These are phyloP conservation scores for Salvelinus namaycush DNA, from an alignment of 2,113 vertebrate genomes.

Conservation along the genomic window DNA sequence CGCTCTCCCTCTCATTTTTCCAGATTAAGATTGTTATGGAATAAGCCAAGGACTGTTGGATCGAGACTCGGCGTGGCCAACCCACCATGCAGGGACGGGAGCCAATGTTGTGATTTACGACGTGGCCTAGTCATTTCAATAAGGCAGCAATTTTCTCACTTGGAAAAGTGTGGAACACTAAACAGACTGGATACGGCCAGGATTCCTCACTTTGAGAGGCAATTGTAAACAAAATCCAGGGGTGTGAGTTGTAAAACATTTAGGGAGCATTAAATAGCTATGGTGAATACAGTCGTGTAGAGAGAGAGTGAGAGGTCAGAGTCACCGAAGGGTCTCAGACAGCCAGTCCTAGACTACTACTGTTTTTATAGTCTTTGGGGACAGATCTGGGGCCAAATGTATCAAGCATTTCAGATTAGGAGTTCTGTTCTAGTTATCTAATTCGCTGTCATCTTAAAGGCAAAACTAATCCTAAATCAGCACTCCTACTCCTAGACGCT, in stretches of 20 bases:
- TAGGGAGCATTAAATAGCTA: conserved; percentile 37
- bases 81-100: neutral
- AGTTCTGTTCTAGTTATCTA: no score
- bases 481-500: no score
- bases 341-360: conserved; percentile 14
- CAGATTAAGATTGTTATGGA: conserved; percentile 67
- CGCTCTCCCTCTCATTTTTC: conserved; percentile 56
- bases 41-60: conserved; percentile 48
- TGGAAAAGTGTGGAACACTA: conserved; percentile 22
- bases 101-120: conserved; percentile 43
- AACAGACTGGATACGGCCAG: conserved; percentile 28
- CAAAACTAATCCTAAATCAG: no score
- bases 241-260: conserved; percentile 42
- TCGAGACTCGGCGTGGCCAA: conserved; percentile 32
- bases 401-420: no score
- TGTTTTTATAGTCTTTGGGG: neutral
- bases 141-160: conserved; percentile 28
- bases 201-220: neutral
- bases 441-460: no score
- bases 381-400: neutral
- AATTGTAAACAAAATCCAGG: conserved; percentile 57
- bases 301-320: conserved; percentile 14
- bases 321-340: conserved; percentile 38
- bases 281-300: conserved; percentile 28
- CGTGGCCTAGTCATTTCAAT: conserved; percentile 24